phyloP scores from a whole-genome alignment of 2,797 vertebrate species.

The Prionace glauca region DNA sequence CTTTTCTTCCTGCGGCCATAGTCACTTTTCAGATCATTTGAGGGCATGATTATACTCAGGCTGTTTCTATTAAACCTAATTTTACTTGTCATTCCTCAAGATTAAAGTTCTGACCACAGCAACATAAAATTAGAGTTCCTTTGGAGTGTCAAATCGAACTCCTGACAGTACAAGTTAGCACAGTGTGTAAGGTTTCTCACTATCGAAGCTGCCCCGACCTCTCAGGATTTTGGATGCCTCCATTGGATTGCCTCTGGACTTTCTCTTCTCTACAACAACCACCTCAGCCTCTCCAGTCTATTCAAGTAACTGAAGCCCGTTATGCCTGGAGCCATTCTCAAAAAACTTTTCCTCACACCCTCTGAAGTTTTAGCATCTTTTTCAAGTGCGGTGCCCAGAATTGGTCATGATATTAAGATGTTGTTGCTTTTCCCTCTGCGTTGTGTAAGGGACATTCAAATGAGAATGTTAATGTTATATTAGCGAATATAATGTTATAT shows the following conservation, averaged over 20 bases:
- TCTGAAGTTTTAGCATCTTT: neutral
- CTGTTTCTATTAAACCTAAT: slow-evolving; percentile 2
- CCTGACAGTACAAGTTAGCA: neutral
- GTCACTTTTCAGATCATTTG: neutral
- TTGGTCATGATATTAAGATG: neutral
- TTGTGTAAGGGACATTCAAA: neutral
- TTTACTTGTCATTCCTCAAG: neutral
- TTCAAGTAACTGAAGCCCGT: neutral
- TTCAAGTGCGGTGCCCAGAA: neutral
- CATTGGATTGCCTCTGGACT: neutral
- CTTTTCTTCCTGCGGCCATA: neutral
- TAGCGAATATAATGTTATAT: neutral
- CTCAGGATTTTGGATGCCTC: neutral
- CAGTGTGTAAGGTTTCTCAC: no score
- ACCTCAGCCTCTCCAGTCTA: neutral
- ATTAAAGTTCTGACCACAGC: neutral
- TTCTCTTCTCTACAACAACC: neutral
- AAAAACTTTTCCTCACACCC: neutral
- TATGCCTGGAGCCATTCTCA: neutral
- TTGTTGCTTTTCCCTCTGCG: neutral
- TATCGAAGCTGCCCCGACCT: neutral
- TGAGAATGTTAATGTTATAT: neutral
- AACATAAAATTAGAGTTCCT: neutral
- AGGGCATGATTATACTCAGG: neutral
- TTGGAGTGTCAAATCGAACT: neutral